phyloP scores from a whole-genome alignment of 1,140 invertebrate species.

The Heliconius nattereri region DNA sequence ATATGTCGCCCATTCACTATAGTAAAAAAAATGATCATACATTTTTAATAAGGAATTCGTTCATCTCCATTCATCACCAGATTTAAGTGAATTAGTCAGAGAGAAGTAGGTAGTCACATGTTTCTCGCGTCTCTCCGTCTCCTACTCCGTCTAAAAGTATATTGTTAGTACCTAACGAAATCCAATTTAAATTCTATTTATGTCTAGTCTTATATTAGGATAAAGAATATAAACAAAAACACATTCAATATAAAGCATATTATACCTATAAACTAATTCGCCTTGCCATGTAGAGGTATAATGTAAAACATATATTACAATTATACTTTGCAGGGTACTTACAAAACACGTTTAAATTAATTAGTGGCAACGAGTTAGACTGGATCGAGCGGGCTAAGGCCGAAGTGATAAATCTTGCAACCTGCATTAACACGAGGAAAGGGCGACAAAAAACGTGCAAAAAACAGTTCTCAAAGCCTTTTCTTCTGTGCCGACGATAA shows the following conservation, averaged over 20 bases:
- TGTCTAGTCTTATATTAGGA: too few species aligned
- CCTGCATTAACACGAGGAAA: slow-evolving; percentile 46
- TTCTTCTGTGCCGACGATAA: slow-evolving; percentile 44
- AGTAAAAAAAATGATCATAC: too few species aligned
- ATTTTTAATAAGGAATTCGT: too few species aligned
- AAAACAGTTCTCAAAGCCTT: slow-evolving; percentile 42
- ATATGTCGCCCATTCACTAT: too few species aligned
- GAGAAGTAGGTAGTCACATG: too few species aligned
- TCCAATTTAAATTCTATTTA: too few species aligned
- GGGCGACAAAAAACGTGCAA: slow-evolving; percentile 44
- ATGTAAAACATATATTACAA: slow-evolving; percentile 26
- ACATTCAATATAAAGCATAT: background rate
- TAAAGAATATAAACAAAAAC: too few species aligned
- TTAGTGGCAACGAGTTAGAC: slow-evolving; percentile 55
- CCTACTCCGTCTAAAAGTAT: too few species aligned
- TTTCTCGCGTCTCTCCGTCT: too few species aligned
- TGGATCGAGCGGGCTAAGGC: slow-evolving; percentile 42
- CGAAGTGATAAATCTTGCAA: slow-evolving; percentile 49
- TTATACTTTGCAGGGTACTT: slow-evolving; percentile 39
- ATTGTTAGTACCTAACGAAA: too few species aligned
- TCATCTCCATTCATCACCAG: too few species aligned
- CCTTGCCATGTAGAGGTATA: slow-evolving; percentile 3
- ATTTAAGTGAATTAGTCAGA: too few species aligned
- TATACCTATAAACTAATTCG: background rate
- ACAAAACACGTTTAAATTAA: slow-evolving; percentile 54